Evolutionary conservation across 2,797 vertebrate genomes (phyloP).

Genomic region (Enteromius viviparus): DNA sequence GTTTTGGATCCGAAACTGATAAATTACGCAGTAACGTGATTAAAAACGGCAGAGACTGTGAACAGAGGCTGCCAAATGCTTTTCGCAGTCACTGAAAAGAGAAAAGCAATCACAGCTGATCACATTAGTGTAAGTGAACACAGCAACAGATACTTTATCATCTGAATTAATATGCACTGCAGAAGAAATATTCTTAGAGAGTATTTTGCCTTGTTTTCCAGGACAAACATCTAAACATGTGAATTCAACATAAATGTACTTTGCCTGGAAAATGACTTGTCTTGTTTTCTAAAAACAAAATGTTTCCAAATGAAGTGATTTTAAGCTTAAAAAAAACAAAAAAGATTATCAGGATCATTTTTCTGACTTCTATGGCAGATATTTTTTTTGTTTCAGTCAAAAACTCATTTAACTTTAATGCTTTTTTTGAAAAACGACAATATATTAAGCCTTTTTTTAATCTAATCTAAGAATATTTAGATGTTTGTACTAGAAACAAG

Average conservation of each 20-base stretch:
- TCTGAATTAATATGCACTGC: neutral
- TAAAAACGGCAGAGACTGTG: slow-evolving; percentile 8
- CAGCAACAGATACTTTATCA: neutral
- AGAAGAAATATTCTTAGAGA: neutral
- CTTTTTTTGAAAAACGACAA: neutral
- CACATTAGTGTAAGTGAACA: neutral
- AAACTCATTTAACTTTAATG: neutral
- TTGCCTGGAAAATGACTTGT: neutral
- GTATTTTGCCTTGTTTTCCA: neutral
- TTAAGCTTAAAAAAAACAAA: neutral
- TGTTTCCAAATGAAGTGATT: neutral
- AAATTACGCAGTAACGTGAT: slow-evolving; percentile 1
- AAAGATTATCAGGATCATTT: neutral
- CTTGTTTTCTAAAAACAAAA: neutral
- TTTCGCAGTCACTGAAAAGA: slow-evolving; percentile 19
- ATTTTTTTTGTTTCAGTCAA: neutral
- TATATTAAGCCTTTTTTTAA: no score
- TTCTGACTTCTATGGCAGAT: neutral
- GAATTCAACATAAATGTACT: neutral
- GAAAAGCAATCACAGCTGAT: slow-evolving; percentile 18
- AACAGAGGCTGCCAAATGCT: slow-evolving; percentile 7
- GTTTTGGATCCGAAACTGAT: slow-evolving; percentile 7
- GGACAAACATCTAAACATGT: neutral
- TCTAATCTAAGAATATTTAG: neutral
- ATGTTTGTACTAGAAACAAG: neutral